These are phyloP conservation scores for Thymelicus lineola DNA, from an alignment of 2,888 invertebrate genomes.

Conservation along the genomic window DNA sequence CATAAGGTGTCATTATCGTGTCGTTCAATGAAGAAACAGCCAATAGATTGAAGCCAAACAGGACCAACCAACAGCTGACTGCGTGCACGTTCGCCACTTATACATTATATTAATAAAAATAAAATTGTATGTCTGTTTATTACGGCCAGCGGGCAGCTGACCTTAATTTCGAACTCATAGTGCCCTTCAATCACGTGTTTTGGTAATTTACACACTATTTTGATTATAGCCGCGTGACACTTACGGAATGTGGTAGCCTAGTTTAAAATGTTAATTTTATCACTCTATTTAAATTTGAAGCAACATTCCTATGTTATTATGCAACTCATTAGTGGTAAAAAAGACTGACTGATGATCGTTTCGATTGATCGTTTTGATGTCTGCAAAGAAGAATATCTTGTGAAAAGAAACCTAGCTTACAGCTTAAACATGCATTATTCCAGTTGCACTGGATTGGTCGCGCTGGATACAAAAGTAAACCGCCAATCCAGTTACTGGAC, in stretches of 20 bases:
- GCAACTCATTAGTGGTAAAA: too few species aligned
- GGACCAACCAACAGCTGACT: not conserved
- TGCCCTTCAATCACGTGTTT: slow-evolving; percentile 1
- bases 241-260: not conserved
- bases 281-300: not conserved
- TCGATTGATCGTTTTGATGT: too few species aligned
- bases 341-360: too few species aligned
- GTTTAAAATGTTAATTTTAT: not conserved
- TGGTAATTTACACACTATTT: not conserved
- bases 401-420: too few species aligned
- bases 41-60: not conserved
- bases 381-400: too few species aligned
- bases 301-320: not conserved
- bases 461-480: not conserved
- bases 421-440: too few species aligned
- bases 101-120: too few species aligned
- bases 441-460: too few species aligned
- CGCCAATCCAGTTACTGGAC: too few species aligned
- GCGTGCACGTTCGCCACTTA: too few species aligned
- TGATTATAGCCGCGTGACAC: not conserved
- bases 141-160: not conserved
- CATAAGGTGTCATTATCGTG: too few species aligned
- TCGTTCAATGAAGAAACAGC: too few species aligned
- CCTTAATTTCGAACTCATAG: not conserved
- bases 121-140: not conserved